Evolutionary conservation across 1,140 invertebrate species (phyloP), one percentile per base, ranked within the genome.

Genomic region (Aphaenogaster floridana): DNA sequence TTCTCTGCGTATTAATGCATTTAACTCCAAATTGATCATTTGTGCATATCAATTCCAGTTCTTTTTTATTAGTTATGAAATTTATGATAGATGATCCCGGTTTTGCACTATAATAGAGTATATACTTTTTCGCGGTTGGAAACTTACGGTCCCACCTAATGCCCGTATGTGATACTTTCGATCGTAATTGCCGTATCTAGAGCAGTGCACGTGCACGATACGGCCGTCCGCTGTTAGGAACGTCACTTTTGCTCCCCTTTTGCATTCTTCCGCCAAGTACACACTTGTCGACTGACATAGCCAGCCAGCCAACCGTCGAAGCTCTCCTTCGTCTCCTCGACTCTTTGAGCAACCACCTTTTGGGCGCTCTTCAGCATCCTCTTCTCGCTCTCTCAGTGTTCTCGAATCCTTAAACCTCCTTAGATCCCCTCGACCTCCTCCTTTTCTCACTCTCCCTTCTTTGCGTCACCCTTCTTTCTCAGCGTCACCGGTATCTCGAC

Each of bases 261-360:
- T 84, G 80, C 80, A 84, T 76, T 80, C 48, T 68, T 61, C 15
- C 68, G 28, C 69, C 54, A 84, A 84, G 54, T 28, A 61, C 80
- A 50, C 17, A 71, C 48, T 80, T 45, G 34, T 59, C 80, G 68
- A 36, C 39, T 59, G 52, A 72, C 52, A 57, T 45, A 72, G 42
- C 42, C 68, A 72, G 54, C 54, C 17, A 57, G 50, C 45, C 17
- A 39, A 48, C 45, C 34, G n/a, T 63, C 42, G 54, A 76, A 83
- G 54, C 39, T 81, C 77, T 86, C 48, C 42, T 76, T 50, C 50
- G 54, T 63, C 54, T 63, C 11, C 54, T 81, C 54, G 78, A 86
- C 78, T 86, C 76, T 86, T 86, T 80, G 77, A 86, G 63, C 54
- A 42, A 81, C 77, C 50, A 83, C 66, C 77, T 79, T 85, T 80